Evolutionary conservation across 2,888 invertebrate genomes (phyloP), one percentile per base, ranked within the genome.

Genomic region (Aphidius colemani): DNA sequence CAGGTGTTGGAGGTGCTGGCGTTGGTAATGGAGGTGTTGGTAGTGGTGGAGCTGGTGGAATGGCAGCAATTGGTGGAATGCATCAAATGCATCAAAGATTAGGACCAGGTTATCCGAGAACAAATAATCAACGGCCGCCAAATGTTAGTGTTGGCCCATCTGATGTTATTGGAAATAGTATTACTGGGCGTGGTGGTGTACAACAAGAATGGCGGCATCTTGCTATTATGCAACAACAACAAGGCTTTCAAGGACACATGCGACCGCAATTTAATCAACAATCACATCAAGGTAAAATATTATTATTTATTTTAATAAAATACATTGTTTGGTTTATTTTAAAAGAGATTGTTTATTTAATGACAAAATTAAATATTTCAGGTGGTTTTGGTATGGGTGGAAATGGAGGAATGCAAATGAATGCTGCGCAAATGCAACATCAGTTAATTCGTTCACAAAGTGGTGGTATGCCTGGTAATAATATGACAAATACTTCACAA

Each of bases 121-220:
- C 82, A 45, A 82, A 81, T 66, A 80, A 80, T 70, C 88, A 88
- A 73, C 85, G 88, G 77, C 85, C 86, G 69, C 86, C 88, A 13
- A 86, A 87, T 79, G 86, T 86, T n/a, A 85, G 84, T 69, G 85
- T 86, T 43, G 86, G 86, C 46, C 85, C 86, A 43, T 84, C 85
- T 7, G 86, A 86, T 65, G 84, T 85, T 46, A 76, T 86, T 56
- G 83, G 84, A 66, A 86, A 87, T 59, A 81, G 83, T 46, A 84
- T 86, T 66, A 79, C 81, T 44, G 86, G 86, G 45, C 86, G 85
- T 43, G 82, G 84, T 2, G 13, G 30, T 30, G 72, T 74, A 56
- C 79, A 76, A 63, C 82, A 80, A 65, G 86, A 86, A 71, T 87
- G 87, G 86, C 86, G 89, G 70, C 89, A 90, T 74, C 80, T 90